Evolutionary conservation across 2,888 invertebrate genomes (phyloP), one percentile per base, ranked within the genome.

Genomic region (Hesperia comma): DNA sequence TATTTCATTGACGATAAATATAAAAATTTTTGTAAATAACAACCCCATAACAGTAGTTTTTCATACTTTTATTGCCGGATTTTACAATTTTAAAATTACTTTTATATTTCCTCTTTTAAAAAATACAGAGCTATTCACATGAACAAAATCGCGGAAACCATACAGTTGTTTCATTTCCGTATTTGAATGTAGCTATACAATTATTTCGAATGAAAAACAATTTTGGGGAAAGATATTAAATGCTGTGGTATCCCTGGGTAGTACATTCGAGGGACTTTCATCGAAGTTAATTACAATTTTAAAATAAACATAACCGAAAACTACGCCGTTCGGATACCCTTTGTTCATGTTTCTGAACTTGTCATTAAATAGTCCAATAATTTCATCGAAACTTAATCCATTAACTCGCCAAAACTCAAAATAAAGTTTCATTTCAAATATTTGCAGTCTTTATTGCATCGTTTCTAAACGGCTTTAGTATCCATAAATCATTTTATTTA

Each of bases 361-460:
- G 46, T 37, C 40, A 63, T 57, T 56, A 63, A 37, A 51, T 49
- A 57, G 56, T 49, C 51, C 49, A 49, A 57, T 63, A 63, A 51
- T 43, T 56, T 63, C 63, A 63, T 63, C 56, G 33, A 63, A 63
- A 63, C 51, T 63, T 57, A 63, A 51, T 63, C 56, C 57, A 63
- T 63, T 57, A 63, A 63, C 63, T 63, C 40, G 51, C 57, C 57
- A 19, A 37, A 57, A 57, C 57, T 51, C 40, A n/a, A 49, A 51
- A 32, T 57, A 19, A 46, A 54, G 55, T 63, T 56, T 60, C 46
- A 46, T 60, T 60, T 60, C 60, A 60, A 60, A 60, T 60, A 60
- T 60, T 60, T 60, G 49, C 46, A 49, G 60, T 60, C 46, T 58
- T 60, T 49, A 60, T 49, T 60, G 60, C 60, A 60, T 49, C 46